Conservation (phyloP, 1,140 invertebrate genomes). For the Cherax destructor region DNA sequence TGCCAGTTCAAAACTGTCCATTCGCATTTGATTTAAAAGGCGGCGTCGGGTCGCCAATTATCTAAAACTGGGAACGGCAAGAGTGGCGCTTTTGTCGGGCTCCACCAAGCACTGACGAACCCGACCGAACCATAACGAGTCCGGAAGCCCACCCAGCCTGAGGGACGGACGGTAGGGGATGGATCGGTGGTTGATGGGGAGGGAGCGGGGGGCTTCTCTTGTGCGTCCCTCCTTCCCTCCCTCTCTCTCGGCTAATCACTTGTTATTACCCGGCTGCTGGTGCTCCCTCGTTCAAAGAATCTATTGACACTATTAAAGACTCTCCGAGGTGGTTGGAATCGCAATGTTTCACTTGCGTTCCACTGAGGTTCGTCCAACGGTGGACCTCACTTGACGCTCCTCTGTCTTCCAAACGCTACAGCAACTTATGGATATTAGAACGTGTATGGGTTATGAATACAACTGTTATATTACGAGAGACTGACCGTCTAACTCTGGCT, state of each 20-base stretch:
- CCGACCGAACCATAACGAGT: background rate
- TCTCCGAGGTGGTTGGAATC: too few relatives aligned
- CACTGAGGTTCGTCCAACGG: too few relatives aligned
- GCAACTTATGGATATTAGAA: too few relatives aligned
- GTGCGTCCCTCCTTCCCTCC: background rate
- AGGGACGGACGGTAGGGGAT: background rate
- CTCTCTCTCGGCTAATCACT: background rate
- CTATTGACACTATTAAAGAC: too few relatives aligned
- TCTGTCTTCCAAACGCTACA: too few relatives aligned
- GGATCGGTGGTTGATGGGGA: too few relatives aligned
- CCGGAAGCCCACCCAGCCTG: background rate
- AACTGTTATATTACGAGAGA: too few relatives aligned
- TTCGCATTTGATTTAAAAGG: constrained; percentile 31
- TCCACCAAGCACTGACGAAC: background rate
- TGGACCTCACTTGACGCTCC: too few relatives aligned
- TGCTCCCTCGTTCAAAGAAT: background rate
- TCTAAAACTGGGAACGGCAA: constrained; percentile 40
- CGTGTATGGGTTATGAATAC: too few relatives aligned
- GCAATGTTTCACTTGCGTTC: too few relatives aligned
- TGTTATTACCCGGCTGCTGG: background rate
- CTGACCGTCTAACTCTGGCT: too few relatives aligned
- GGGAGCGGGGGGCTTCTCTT: too few relatives aligned
- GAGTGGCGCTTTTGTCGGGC: constrained; percentile 33
- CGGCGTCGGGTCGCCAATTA: constrained; percentile 24
- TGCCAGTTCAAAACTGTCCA: constrained; percentile 46